phyloP scores from a whole-genome alignment of 1,140 invertebrate genomes.

The Aphaenogaster ashmeadi region DNA sequence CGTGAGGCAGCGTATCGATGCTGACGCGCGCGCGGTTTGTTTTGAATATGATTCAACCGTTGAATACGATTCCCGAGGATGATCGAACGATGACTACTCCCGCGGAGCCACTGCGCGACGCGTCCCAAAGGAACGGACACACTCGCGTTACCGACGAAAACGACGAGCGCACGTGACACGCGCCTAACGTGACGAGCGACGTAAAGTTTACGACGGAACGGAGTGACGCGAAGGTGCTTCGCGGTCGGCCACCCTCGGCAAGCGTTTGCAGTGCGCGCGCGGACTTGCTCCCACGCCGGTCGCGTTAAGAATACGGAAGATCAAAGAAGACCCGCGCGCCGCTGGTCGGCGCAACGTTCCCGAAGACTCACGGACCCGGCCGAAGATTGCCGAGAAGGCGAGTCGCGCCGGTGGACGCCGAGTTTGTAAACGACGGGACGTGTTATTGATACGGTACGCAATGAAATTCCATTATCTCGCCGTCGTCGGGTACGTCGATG shows the following conservation, averaged over 20 bases:
- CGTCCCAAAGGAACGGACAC: conserved; percentile 3
- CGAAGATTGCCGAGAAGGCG: conserved; percentile 75
- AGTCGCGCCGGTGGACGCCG: not conserved
- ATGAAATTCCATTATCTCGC: conserved; percentile 10
- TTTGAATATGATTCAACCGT: not conserved
- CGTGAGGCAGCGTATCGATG: not conserved
- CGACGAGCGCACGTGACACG: not conserved
- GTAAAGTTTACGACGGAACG: not conserved
- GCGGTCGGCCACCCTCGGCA: conserved; percentile 74
- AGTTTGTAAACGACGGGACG: not conserved
- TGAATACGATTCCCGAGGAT: not conserved
- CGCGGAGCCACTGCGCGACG: not conserved
- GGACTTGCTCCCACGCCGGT: conserved; percentile 84
- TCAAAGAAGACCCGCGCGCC: conserved; percentile 61
- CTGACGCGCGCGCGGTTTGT: not conserved
- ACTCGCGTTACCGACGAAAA: conserved; percentile 44
- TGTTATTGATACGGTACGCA: conserved; percentile 8
- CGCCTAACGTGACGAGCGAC: not conserved
- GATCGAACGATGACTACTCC: not conserved
- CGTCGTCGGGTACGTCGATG: not conserved
- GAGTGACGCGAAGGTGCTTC: conserved; percentile 58
- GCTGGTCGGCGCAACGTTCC: conserved; percentile 70
- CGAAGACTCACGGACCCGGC: conserved; percentile 73
- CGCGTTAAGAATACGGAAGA: conserved; percentile 84
- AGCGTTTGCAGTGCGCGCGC: conserved; percentile 75